Evolutionary conservation across 2,888 invertebrate genomes (phyloP).

Genomic region (Noctua comes): DNA sequence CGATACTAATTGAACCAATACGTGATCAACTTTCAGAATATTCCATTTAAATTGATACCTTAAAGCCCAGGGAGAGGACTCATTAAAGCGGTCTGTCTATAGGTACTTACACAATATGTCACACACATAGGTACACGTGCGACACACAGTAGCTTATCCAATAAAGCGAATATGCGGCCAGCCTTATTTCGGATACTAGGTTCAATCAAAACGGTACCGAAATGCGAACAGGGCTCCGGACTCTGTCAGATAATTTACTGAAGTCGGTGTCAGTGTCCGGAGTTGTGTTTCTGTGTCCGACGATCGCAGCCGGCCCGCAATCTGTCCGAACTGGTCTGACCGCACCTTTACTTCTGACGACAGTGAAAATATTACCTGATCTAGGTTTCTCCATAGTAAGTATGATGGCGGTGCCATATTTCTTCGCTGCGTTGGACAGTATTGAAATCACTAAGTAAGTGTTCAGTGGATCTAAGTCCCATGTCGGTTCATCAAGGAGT

Average conservation of each 20-base stretch:
- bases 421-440: slow-evolving; percentile 96
- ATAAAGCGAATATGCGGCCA: slow-evolving; percentile 1
- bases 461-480: slow-evolving; percentile 98
- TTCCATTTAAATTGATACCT: no score
- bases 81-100: no score
- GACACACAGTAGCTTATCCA: background rate
- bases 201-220: background rate
- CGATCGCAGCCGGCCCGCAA: background rate
- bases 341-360: background rate
- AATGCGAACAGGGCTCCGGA: background rate
- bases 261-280: background rate
- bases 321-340: background rate
- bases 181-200: background rate
- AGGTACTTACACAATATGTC: background rate
- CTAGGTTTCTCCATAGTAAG: slow-evolving; percentile 98
- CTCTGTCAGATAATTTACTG: background rate
- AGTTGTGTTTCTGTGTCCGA: background rate
- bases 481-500: slow-evolving; percentile 97
- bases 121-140: background rate
- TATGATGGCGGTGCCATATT: slow-evolving; percentile 97
- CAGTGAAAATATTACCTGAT: slow-evolving; percentile 79
- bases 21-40: no score
- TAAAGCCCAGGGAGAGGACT: no score
- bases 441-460: slow-evolving; percentile 98
- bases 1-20: no score